phyloP scores from a whole-genome alignment of 2,113 vertebrate species.

The Arothron firmamentum region DNA sequence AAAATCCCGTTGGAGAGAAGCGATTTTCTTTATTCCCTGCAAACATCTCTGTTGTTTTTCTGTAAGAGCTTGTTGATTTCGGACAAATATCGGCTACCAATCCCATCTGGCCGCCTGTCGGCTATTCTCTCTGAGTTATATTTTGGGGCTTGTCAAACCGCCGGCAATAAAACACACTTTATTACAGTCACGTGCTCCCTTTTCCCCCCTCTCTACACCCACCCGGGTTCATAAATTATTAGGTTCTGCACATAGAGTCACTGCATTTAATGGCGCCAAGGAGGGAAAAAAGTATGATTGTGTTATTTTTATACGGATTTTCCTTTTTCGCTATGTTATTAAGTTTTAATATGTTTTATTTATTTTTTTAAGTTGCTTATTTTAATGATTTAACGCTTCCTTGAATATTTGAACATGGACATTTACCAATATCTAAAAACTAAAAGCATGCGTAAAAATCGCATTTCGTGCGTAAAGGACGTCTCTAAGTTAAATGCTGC shows the following conservation, averaged over 20 bases:
- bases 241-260: constrained; percentile 45
- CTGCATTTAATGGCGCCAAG: constrained; percentile 64
- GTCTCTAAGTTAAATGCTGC: not conserved
- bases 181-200: constrained; percentile 71
- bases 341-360: not conserved
- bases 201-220: constrained; percentile 39
- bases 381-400: not conserved
- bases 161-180: constrained; percentile 74
- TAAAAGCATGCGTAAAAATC: not conserved
- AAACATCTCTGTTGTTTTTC: constrained; percentile 32
- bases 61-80: constrained; percentile 46
- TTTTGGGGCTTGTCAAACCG: constrained; percentile 70
- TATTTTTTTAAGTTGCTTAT: not conserved
- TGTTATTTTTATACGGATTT: not conserved
- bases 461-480: constrained; percentile 3
- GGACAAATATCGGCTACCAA: constrained; percentile 53
- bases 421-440: not conserved
- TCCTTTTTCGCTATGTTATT: not conserved
- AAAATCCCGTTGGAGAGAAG: constrained; percentile 21
- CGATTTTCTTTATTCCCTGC: constrained; percentile 10
- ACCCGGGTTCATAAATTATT: constrained; percentile 69
- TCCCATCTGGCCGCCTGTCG: constrained; percentile 66
- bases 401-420: not conserved
- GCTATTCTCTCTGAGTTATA: constrained; percentile 68
- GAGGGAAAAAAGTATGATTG: not conserved